A percentile compares a stretch with the other conserved stretches of the same genome.
Evolutionary conservation across 2,888 invertebrate genomes (phyloP).

Genomic region (Eupithecia insigniata): DNA sequence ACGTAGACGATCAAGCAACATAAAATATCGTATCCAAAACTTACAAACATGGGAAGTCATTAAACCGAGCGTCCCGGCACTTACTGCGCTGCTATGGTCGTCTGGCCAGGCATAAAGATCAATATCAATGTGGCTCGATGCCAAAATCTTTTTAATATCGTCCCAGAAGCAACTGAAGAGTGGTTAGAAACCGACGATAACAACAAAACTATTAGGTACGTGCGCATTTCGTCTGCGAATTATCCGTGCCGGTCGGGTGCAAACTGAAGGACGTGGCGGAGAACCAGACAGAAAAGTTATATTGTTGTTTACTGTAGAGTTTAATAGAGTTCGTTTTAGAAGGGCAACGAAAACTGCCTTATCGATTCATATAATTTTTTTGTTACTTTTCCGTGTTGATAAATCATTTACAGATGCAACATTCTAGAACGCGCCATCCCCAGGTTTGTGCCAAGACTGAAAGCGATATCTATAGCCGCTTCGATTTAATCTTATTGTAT

Average conservation of each 20-base stretch:
- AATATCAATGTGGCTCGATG: constrained; percentile 80
- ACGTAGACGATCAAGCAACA: constrained; percentile 61
- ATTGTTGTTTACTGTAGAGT: not conserved
- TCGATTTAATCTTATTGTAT: constrained; percentile 79
- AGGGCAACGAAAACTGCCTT: not conserved
- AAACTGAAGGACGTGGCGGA: constrained; percentile 41
- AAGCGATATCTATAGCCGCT: constrained; percentile 63
- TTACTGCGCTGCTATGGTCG: constrained; percentile 77
- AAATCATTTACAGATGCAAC: constrained; percentile 33
- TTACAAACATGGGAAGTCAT: constrained; percentile 82
- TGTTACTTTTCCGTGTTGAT: constrained; percentile 27
- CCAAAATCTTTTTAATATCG: constrained; percentile 84
- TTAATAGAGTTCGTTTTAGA: not conserved
- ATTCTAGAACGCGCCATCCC: constrained; percentile 29
- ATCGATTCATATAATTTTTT: not conserved
- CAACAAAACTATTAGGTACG: constrained; percentile 79
- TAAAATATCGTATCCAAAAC: constrained; percentile 73
- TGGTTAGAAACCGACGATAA: constrained; percentile 75
- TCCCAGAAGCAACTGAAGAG: constrained; percentile 77
- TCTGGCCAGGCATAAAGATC: constrained; percentile 83
- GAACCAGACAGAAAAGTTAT: not conserved
- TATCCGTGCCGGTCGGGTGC: constrained; percentile 47
- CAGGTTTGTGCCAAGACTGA: constrained; percentile 32
- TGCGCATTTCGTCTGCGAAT: constrained; percentile 72
- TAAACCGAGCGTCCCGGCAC: constrained; percentile 77